Evolutionary conservation across 2,888 invertebrate species (phyloP).

Genomic region (Ferrisia virgata): DNA sequence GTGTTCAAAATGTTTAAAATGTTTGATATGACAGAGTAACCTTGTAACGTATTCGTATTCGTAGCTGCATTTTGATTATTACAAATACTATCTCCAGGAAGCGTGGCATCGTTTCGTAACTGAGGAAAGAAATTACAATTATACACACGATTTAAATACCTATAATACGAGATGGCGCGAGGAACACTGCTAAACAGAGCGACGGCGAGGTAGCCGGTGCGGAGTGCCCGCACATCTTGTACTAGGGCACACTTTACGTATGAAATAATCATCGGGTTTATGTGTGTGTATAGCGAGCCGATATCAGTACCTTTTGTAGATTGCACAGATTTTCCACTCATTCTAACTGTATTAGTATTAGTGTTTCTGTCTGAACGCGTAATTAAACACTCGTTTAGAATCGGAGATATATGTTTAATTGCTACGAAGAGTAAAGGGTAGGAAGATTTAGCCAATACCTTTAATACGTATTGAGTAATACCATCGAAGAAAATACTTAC

Average conservation of each 20-base stretch:
- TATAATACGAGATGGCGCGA: background rate
- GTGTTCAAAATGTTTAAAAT: conserved; percentile 14
- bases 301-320: background rate
- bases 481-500: background rate
- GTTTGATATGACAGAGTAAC: conserved; percentile 25
- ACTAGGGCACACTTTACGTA: background rate
- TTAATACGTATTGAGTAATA: background rate
- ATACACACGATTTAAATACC: background rate
- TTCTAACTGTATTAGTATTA: background rate
- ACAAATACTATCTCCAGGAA: conserved; percentile 24
- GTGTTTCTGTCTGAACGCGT: background rate
- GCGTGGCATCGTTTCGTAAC: conserved; percentile 28
- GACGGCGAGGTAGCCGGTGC: too few relatives aligned
- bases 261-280: too few relatives aligned
- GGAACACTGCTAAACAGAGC: background rate
- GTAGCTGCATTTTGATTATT: conserved; percentile 35
- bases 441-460: background rate
- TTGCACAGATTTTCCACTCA: background rate
- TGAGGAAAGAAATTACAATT: conserved; percentile 23
- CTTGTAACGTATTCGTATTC: conserved; percentile 44
- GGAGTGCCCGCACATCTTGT: background rate
- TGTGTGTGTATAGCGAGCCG: too few relatives aligned
- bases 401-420: background rate
- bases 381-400: conserved; percentile 1
- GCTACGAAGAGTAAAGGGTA: too few relatives aligned